Evolutionary conservation across 1,140 invertebrate species (phyloP).

Genomic region (Rhynchophorus ferrugineus): DNA sequence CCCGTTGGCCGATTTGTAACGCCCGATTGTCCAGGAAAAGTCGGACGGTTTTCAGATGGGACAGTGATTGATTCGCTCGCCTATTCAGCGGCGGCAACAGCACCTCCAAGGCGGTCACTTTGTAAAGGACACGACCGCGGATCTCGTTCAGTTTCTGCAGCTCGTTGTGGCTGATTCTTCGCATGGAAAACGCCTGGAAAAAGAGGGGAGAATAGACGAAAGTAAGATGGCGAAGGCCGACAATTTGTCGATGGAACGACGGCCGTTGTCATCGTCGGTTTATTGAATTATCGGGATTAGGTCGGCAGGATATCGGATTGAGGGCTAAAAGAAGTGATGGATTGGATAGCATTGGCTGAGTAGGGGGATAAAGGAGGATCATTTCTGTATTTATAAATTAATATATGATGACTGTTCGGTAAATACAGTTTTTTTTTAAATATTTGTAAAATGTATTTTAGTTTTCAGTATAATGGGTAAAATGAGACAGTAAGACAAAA

Average conservation of each 20-base stretch:
- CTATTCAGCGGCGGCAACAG: constrained; percentile 57
- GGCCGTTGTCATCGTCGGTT: too few species aligned
- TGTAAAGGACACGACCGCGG: constrained; percentile 63
- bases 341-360: too few species aligned
- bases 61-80: constrained; percentile 63
- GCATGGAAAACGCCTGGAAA: constrained; percentile 47
- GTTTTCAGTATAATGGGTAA: too few species aligned
- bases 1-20: constrained; percentile 19
- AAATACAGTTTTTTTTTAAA: too few species aligned
- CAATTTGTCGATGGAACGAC: not conserved
- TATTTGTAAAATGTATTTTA: too few species aligned
- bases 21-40: constrained; percentile 67
- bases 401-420: too few species aligned
- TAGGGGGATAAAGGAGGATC: too few species aligned
- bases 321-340: too few species aligned
- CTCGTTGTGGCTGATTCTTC: constrained; percentile 52
- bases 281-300: too few species aligned
- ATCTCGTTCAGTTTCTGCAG: constrained; percentile 61
- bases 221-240: not conserved
- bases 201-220: not conserved
- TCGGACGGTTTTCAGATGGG: constrained; percentile 61
- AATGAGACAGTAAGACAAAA: too few species aligned
- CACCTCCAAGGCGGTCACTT: constrained; percentile 64
- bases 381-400: too few species aligned
- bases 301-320: too few species aligned